Evolutionary conservation across 2,113 vertebrate genomes (phyloP).

Genomic region (Phasianus colchicus): DNA sequence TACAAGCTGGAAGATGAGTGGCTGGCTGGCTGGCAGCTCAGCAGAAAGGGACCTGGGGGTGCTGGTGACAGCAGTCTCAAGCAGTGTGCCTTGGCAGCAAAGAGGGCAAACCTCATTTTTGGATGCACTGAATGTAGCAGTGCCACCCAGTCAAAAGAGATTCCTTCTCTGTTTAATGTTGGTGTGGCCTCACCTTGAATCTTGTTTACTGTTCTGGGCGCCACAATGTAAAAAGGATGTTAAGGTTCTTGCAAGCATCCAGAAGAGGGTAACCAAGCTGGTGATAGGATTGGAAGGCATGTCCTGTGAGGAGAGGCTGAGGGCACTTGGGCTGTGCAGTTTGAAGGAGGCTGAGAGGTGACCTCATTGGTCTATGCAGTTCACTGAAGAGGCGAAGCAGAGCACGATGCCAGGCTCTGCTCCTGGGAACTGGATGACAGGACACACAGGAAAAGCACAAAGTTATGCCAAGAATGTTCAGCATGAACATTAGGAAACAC

Average conservation of each 20-base stretch:
- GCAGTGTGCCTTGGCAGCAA: background rate
- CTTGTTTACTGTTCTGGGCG: background rate
- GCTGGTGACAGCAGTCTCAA: background rate
- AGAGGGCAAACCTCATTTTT: background rate
- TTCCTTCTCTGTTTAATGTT: background rate
- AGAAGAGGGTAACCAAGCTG: background rate
- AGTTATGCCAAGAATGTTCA: too few relatives aligned
- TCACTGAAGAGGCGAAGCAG: too few relatives aligned
- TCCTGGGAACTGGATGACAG: too few relatives aligned
- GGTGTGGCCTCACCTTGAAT: background rate
- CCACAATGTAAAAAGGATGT: background rate
- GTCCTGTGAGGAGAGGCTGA: background rate
- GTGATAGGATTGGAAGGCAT: background rate
- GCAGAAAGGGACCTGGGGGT: background rate
- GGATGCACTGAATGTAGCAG: background rate
- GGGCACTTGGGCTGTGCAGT: background rate
- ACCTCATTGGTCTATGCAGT: background rate
- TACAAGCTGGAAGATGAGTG: background rate
- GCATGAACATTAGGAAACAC: too few relatives aligned
- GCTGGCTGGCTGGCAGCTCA: background rate
- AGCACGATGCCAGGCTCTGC: too few relatives aligned
- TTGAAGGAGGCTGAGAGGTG: background rate
- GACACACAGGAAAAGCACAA: too few relatives aligned
- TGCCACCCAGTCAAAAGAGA: background rate
- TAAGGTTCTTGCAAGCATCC: background rate